A percentile compares a stretch with the other conserved stretches of the same genome.
Conservation (phyloP, 2,797 vertebrate genomes). For the Squalus acanthias region DNA sequence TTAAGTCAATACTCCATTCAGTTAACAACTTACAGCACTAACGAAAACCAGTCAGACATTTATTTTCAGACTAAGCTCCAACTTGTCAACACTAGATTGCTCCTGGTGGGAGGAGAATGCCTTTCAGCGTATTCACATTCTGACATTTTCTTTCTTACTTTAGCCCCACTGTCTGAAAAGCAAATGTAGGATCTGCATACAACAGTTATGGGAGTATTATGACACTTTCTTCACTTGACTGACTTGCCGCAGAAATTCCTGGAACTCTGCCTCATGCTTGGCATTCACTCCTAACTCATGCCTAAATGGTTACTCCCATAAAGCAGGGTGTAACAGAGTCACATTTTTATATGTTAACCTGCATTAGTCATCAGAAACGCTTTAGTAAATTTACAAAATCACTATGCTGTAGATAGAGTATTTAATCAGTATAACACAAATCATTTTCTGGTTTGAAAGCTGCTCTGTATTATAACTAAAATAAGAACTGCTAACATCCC, state of each 20-base stretch:
- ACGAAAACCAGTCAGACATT: not conserved
- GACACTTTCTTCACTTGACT: not conserved
- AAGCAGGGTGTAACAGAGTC: not conserved
- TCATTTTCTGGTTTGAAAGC: too few species aligned
- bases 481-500: too few species aligned
- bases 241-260: not conserved
- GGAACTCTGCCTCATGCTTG: not conserved
- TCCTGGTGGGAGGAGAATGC: not conserved
- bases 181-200: not conserved
- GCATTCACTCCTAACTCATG: not conserved
- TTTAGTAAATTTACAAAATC: not conserved
- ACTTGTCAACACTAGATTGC: not conserved
- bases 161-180: not conserved
- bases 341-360: not conserved
- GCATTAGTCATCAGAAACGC: not conserved
- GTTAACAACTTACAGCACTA: not conserved
- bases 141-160: not conserved
- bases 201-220: not conserved
- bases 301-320: not conserved
- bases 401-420: not conserved
- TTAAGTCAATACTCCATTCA: not conserved
- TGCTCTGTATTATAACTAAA: too few species aligned
- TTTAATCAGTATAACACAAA: not conserved
- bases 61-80: not conserved
- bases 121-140: not conserved